These are phyloP conservation scores for Charanyca ferruginea DNA, from an alignment of 2,888 invertebrate species.

Conservation along the genomic window DNA sequence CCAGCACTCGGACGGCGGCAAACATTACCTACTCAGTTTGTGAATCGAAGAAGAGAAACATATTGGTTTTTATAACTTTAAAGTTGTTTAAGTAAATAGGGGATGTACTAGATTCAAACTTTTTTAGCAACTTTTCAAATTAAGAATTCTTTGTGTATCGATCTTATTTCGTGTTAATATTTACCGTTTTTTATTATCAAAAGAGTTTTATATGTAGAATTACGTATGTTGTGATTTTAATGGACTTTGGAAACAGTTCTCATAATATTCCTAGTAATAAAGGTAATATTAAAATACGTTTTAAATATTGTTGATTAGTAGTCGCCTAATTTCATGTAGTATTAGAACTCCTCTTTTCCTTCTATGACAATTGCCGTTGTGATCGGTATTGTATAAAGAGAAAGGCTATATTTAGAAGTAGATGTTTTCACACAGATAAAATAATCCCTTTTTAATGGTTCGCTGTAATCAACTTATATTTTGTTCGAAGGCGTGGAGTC, in stretches of 20 bases:
- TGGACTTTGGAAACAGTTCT: constrained; percentile 15
- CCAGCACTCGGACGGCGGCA: constrained; percentile 6
- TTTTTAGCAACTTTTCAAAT: not conserved
- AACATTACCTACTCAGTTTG: constrained; percentile 14
- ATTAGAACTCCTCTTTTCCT: not conserved
- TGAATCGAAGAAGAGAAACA: constrained; percentile 11
- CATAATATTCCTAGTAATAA: constrained; percentile 12
- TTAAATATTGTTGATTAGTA: not conserved
- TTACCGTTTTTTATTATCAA: not conserved
- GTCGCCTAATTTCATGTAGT: too few relatives aligned
- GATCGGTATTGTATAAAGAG: too few relatives aligned
- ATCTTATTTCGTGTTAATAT: not conserved
- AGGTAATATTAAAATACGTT: constrained; percentile 6
- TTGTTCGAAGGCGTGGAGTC: constrained; percentile 71
- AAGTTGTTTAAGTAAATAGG: not conserved
- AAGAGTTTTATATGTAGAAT: not conserved
- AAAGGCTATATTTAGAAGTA: too few relatives aligned
- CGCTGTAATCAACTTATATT: not conserved
- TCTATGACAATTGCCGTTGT: too few relatives aligned
- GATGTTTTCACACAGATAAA: too few relatives aligned
- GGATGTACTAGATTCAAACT: not conserved
- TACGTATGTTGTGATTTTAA: not conserved
- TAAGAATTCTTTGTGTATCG: not conserved
- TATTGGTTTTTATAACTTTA: not conserved
- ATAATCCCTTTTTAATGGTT: not conserved